phyloP scores from a whole-genome alignment of 2,888 invertebrate genomes.

The Cordilura impudica region DNA sequence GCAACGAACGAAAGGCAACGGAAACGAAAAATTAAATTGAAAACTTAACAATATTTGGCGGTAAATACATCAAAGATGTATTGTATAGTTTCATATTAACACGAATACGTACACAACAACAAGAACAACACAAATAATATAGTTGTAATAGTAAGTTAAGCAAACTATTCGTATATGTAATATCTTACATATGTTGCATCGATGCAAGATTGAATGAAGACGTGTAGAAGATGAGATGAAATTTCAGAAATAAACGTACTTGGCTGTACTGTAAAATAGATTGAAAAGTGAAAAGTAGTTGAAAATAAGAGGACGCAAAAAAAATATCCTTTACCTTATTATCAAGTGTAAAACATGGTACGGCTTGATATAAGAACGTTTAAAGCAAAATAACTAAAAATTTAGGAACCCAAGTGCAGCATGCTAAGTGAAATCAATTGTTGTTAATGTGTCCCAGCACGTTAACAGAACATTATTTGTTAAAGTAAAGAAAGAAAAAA shows the following conservation, averaged over 20 bases:
- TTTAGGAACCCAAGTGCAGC: neutral
- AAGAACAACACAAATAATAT: neutral
- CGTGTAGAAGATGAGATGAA: constrained; percentile 1
- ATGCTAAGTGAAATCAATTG: constrained; percentile 48
- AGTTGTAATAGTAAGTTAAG: neutral
- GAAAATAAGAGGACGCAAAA: constrained; percentile 31
- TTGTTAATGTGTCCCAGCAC: constrained; percentile 45
- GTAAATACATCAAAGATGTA: constrained; percentile 37
- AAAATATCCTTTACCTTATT: constrained; percentile 36
- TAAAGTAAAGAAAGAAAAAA: neutral
- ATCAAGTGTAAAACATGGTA: constrained; percentile 26
- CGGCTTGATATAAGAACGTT: constrained; percentile 6
- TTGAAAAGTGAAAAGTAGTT: constrained; percentile 15
- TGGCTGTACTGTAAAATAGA: neutral
- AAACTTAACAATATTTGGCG: constrained; percentile 31
- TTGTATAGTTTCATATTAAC: constrained; percentile 3
- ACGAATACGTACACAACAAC: neutral
- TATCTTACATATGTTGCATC: constrained; percentile 3
- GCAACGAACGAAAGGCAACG: neutral
- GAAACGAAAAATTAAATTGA: constrained; percentile 22
- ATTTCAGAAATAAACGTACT: neutral
- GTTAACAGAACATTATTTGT: constrained; percentile 23
- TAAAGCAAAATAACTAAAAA: neutral
- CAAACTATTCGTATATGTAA: neutral
- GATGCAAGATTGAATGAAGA: neutral